Base-by-base conservation (phyloP, 2,888 invertebrate species). In the Catocala sponsa region DNA sequence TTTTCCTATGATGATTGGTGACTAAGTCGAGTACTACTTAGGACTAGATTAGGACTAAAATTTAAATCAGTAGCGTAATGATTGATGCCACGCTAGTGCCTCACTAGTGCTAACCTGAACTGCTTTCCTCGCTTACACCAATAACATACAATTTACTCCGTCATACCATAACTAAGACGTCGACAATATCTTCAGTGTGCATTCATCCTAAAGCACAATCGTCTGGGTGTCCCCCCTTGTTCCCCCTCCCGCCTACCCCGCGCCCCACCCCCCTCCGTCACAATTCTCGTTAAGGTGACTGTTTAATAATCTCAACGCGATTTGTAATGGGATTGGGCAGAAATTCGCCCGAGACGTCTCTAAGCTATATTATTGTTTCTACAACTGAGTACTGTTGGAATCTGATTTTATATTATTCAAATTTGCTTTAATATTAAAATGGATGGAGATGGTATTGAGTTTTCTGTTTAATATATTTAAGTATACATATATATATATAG, bases 231-330 rank as follows among this genome's bases (percentile, higher is more conserved):
- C 57, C 42, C 59, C n/a, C 32, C 48, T 43, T 7, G 6, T 9
- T 49, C 46, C 6, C 51, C 38, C 42, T 4, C 4, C 35, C 43
- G 38, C 54, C 7, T 58, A 49, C 35, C 51, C 52, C 65, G 48
- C 48, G 53, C 55, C 44, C 58, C 52, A 56, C 65, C 66, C 68
- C 61, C 53, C 60, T 59, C 76, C 74, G 70, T 76, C 80, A 76
- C 82, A 79, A 80, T 87, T 85, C 89, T 86, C 87, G 83, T 88
- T 89, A 89, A 88, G 88, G 86, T 89, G 89, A 88, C 89, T 89
- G 90, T 88, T 87, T 89, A 90, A 90, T 89, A 87, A 90, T 90
- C 89, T 89, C 90, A 89, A 89, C 89, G 89, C 87, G 88, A 87
- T 85, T 83, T 83, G 74, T 89, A 88, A 90, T 89, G 88, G 87